Percentiles rank a stretch among this genome's conserved stretches.
These are phyloP conservation scores for Actinia equina DNA, from an alignment of 64 coral and sea anemone species.

Conservation along the genomic window DNA sequence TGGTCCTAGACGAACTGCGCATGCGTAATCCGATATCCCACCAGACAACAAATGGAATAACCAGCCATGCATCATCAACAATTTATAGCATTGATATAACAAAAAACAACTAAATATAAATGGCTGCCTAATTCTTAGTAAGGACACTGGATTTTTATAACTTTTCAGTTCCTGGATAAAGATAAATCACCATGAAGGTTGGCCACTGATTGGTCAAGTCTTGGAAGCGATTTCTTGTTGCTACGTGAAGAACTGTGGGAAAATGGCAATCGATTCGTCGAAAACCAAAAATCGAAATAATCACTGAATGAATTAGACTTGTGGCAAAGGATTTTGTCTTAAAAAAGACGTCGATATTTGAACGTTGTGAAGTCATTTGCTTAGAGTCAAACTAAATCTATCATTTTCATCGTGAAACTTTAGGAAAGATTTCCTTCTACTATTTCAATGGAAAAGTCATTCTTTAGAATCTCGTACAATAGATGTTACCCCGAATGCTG, in stretches of 20 bases:
- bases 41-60: not conserved
- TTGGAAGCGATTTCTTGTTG: not conserved
- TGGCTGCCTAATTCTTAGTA: not conserved
- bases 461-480: not conserved
- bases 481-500: not conserved
- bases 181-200: not conserved
- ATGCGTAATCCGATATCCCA: not conserved
- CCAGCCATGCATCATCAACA: constrained; percentile 10
- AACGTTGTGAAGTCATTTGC: not conserved
- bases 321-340: not conserved
- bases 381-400: not conserved
- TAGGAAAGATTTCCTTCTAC: not conserved
- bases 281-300: not conserved
- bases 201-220: not conserved
- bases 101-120: not conserved
- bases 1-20: not conserved
- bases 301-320: not conserved
- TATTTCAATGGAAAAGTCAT: not conserved
- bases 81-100: constrained; percentile 19
- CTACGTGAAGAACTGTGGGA: not conserved
- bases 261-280: not conserved
- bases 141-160: not conserved
- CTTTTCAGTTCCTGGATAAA: not conserved
- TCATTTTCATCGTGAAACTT: not conserved
- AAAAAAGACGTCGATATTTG: not conserved